Conservation (phyloP, 2,113 vertebrate species). For the Anoura caudifer region DNA sequence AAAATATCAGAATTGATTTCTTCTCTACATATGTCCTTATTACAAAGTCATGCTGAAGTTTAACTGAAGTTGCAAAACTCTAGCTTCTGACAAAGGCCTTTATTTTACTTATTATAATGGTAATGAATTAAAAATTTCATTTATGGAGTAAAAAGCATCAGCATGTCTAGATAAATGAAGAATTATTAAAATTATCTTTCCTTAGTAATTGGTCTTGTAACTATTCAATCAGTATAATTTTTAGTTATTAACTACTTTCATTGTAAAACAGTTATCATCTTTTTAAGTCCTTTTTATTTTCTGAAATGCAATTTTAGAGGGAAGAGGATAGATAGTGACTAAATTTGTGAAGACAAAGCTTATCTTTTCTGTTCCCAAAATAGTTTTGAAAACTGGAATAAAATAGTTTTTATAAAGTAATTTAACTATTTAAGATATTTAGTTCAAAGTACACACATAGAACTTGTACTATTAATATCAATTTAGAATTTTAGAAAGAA, state of each 20-base stretch:
- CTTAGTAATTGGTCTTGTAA: constrained; percentile 37
- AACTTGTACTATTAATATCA: neutral
- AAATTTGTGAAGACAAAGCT: constrained; percentile 34
- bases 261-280: constrained; percentile 50
- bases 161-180: constrained; percentile 60
- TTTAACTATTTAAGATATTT: constrained; percentile 30
- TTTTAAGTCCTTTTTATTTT: neutral
- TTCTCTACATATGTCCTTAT: constrained; percentile 39
- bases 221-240: constrained; percentile 51
- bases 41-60: constrained; percentile 65
- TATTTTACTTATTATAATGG: constrained; percentile 62
- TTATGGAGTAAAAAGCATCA: constrained; percentile 52
- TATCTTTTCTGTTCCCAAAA: constrained; percentile 46
- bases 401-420: constrained; percentile 48
- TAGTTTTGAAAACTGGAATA: constrained; percentile 25
- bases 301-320: constrained; percentile 39
- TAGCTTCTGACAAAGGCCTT: constrained; percentile 52
- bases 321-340: constrained; percentile 41
- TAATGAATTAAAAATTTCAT: constrained; percentile 67
- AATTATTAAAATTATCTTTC: constrained; percentile 74
- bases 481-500: constrained; percentile 6
- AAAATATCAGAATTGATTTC: constrained; percentile 44
- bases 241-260: constrained; percentile 53
- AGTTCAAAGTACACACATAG: neutral
- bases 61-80: constrained; percentile 66